A percentile compares a stretch with the other conserved stretches of the same genome.
Conservation (phyloP, 2,797 vertebrate species). For the Otus scops region DNA sequence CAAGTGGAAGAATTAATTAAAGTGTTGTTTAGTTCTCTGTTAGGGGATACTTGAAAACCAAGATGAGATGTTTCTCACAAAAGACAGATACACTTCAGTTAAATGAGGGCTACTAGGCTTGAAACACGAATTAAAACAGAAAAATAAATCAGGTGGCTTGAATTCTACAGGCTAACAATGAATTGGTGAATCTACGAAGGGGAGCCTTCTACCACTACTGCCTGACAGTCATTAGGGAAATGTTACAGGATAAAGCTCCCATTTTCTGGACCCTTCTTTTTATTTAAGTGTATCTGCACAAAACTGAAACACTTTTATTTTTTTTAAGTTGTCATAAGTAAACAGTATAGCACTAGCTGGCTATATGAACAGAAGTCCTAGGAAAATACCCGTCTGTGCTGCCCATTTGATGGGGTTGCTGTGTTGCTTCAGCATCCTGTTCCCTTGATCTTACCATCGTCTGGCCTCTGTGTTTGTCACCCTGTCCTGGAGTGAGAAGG, state of each 20-base stretch:
- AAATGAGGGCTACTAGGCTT: not conserved
- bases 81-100: not conserved
- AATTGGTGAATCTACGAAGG: not conserved
- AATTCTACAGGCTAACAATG: not conserved
- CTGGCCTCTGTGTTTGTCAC: not conserved
- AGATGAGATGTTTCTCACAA: not conserved
- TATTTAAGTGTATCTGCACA: not conserved
- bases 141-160: not conserved
- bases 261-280: not conserved
- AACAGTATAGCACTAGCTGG: not conserved
- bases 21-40: not conserved
- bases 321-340: not conserved
- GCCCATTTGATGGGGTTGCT: not conserved
- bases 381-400: not conserved
- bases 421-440: not conserved
- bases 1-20: not conserved
- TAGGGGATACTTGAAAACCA: not conserved
- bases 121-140: not conserved
- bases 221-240: not conserved
- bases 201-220: not conserved
- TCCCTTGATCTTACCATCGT: not conserved
- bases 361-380: not conserved
- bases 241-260: not conserved
- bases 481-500: not conserved
- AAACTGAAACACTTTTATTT: not conserved